Percentiles rank a stretch among this genome's conserved stretches.
Evolutionary conservation across 1,140 invertebrate genomes (phyloP).

Genomic region (Meloidogyne hapla): DNA sequence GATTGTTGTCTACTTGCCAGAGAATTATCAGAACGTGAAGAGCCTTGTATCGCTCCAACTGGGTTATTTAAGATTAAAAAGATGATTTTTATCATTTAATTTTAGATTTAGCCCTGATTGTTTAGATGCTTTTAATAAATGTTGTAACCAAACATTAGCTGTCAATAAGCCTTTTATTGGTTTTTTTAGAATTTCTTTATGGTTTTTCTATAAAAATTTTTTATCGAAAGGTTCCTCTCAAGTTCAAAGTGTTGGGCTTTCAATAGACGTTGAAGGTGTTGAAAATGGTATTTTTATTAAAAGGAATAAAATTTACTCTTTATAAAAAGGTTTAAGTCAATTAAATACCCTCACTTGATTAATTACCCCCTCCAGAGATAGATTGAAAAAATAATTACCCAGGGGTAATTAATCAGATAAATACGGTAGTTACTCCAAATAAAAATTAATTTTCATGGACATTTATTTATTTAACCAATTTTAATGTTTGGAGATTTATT

Average conservation of each 20-base stretch:
- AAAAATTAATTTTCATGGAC: no score
- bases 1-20: constrained; percentile 62
- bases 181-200: background rate
- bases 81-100: background rate
- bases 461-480: no score
- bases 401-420: no score
- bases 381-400: no score
- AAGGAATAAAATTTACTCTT: no score
- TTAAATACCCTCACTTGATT: no score
- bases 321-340: no score
- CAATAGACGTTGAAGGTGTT: constrained; percentile 12
- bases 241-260: constrained; percentile 17
- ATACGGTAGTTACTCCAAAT: no score
- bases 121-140: constrained; percentile 59
- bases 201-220: background rate
- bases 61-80: constrained; percentile 34
- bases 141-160: constrained; percentile 39
- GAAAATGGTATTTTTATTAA: background rate
- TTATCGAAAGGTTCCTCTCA: background rate
- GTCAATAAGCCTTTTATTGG: constrained; percentile 2
- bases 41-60: constrained; percentile 53
- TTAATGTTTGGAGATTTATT: no score
- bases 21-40: constrained; percentile 47
- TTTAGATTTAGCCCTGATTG: constrained; percentile 51
- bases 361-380: no score